Evolutionary conservation across 2,888 invertebrate species (phyloP).

Genomic region (Sminthurinus aureus): DNA sequence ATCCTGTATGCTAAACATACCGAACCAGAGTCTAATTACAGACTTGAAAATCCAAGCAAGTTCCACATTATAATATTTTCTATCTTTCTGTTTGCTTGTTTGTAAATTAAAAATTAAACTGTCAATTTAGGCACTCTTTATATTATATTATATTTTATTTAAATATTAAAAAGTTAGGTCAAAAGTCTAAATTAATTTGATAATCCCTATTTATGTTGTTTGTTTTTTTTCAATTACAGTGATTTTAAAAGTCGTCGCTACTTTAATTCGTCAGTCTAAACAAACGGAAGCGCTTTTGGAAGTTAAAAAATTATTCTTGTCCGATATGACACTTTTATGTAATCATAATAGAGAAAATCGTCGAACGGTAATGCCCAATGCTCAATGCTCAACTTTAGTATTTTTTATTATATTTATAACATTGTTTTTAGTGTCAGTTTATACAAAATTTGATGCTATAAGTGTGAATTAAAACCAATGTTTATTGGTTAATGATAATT

Average conservation of each 20-base stretch:
- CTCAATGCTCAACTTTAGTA: too few relatives aligned
- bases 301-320: slow-evolving; percentile 94
- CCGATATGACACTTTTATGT: slow-evolving; percentile 97
- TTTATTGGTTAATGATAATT: background rate
- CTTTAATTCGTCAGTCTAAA: slow-evolving; percentile 94
- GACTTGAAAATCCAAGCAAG: slow-evolving; percentile 96
- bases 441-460: background rate
- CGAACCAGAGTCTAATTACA: slow-evolving; percentile 93
- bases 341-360: slow-evolving; percentile 97
- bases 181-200: background rate
- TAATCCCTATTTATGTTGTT: background rate
- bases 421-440: background rate
- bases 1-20: slow-evolving; percentile 92
- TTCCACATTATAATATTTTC: too few relatives aligned
- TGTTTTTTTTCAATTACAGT: slow-evolving; percentile 68
- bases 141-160: background rate
- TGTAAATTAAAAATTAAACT: background rate
- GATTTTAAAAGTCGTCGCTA: slow-evolving; percentile 98
- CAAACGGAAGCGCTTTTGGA: slow-evolving; percentile 89
- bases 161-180: background rate
- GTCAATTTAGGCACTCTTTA: background rate
- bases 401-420: background rate
- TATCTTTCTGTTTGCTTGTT: background rate
- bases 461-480: background rate
- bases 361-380: slow-evolving; percentile 74